Base-by-base conservation (phyloP, 1,140 invertebrate genomes). In the Charaxes varanes region DNA sequence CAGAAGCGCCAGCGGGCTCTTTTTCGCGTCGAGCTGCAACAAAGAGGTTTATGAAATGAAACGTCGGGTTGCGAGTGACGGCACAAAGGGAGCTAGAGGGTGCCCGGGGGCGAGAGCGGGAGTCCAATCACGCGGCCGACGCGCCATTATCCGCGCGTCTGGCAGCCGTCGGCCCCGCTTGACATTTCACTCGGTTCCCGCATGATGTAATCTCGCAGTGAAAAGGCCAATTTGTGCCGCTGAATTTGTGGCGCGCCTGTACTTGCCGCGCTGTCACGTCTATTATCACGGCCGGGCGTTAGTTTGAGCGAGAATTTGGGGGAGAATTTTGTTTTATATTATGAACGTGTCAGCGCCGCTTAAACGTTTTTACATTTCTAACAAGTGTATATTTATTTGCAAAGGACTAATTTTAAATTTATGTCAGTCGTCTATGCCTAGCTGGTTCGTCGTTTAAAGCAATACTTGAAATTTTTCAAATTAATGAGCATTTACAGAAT, bases 11-110 rank as follows among this genome's bases (percentile, higher is more conserved):
- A 98, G 86, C 6, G 96, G 96, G 86, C 94, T 97, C 82, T 97
- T 97, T 87, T 97, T 97, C 33, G 94, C 93, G 83, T 97, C 95
- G 87, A 97, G 88, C 95, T 97, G 90, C 41, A 92, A 92, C 76
- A 85, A 84, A 82, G 86, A 81, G 69, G 64, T 80, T 72, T 81
- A 79, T 82, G 77, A 73, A 78, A 79, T 80, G 68, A 79, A 81
- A 79, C 62, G 68, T 73, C 72, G 63, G 67, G 63, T 71, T 81
- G 77, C 66, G 62, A 72, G 66, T 80, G 79, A 81, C 74, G 72
- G 77, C 54, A 78, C 74, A 83, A 76, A 78, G 74, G 68, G 63
- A 71, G 65, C 57, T n/a, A n/a, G 63, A 59, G 67, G 59, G 58
- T 55, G 53, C 34, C 47, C 41, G 42, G 54, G 50, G 54, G 38